Conservation (phyloP, 2,797 vertebrate genomes). For the Sebastes matsubarae region DNA sequence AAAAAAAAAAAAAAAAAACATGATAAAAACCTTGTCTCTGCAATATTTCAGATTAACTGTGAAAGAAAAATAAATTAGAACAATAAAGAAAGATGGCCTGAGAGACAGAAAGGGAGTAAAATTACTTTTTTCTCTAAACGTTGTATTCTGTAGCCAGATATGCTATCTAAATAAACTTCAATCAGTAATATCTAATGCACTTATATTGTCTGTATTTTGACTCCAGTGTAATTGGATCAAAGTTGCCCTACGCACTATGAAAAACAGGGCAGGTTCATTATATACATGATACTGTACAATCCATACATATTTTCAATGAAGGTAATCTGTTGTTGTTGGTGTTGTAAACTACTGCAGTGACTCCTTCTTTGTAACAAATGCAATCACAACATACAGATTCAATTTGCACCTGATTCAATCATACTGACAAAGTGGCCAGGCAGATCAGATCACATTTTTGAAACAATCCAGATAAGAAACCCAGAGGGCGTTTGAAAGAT, state of each 20-base stretch:
- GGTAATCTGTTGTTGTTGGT: neutral
- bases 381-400: neutral
- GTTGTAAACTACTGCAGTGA: neutral
- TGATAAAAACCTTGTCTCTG: neutral
- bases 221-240: neutral
- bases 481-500: neutral
- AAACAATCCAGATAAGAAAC: neutral
- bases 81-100: neutral
- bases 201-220: neutral
- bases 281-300: neutral
- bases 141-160: neutral
- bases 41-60: constrained; percentile 5
- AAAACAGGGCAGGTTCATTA: neutral
- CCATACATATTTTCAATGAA: neutral
- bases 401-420: neutral
- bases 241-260: neutral
- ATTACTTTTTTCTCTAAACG: neutral
- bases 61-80: neutral
- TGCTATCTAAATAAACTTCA: neutral
- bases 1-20: neutral
- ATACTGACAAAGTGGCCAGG: neutral
- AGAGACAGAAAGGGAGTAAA: neutral
- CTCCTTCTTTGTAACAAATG: neutral
- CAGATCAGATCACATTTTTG: neutral
- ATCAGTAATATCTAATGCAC: neutral